Evolutionary conservation across 2,113 vertebrate genomes (phyloP), one percentile per base, ranked within the genome.

Genomic region (Helogale parvula): DNA sequence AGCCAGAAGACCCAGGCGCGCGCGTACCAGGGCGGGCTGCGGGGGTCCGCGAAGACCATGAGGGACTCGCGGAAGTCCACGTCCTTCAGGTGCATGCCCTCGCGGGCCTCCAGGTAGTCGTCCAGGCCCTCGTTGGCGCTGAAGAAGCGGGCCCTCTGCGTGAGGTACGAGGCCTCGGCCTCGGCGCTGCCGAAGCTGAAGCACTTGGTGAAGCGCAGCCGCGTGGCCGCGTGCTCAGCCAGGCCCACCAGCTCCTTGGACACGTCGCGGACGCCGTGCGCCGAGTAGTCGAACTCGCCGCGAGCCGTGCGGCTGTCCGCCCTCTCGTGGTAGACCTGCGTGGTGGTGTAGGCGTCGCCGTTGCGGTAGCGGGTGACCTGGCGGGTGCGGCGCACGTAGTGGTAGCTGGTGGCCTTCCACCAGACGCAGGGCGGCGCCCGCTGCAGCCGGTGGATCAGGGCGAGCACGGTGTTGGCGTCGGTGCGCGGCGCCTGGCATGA

Each of bases 31-130:
- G 99, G 99, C 8, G 98, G 99, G 15, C 97, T 98, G 38, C 89
- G 98, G 0, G 99, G 99, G 95, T 99, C 98, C 0, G 99, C 98
- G 50, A 99, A 99, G 15, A 99, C 98, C 97, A 99, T 93, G 97
- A 99, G 98, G 41, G 98, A 98, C 85, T 99, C 99, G 2, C 98
- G 98, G 97, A 99, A 99, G 98, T 99, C 99, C 92, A 99, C 99
- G 9, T 99, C 99, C 97, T 99, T 99, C 84, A 99, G 98, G 90
- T 99, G 99, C 99, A 99, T 99, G 80, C 99, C 99, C 94, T 99
- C 99, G 0, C 99, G 98, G 7, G 99, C 99, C 98, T 99, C 99
- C 98, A 99, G 98, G 97, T 99, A 99, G 96, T 99, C 99, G 16
- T 99, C 99, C 97, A 99, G 97, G 68, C 99, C 99, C 96, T 99